Percentiles rank a stretch among this genome's conserved stretches.
Conservation (phyloP, 2,113 vertebrate genomes). For the Dipodomys merriami region DNA sequence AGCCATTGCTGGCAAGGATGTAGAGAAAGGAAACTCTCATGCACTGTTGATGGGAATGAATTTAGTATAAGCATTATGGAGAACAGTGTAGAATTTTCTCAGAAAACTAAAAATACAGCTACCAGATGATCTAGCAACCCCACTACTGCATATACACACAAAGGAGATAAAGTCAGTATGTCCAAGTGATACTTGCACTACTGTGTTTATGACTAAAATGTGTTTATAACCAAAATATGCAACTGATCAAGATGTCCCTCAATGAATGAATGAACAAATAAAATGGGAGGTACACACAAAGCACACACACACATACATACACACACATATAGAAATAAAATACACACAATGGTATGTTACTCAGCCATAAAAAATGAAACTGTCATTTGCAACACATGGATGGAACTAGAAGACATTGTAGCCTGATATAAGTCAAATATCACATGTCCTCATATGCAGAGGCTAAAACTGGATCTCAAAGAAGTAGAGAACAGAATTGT, state of each 20-base stretch:
- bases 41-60: not conserved
- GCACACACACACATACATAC: too few relatives aligned
- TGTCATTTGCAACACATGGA: not conserved
- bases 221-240: not conserved
- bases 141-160: not conserved
- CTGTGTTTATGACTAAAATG: not conserved
- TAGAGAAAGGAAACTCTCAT: not conserved
- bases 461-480: not conserved
- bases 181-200: not conserved
- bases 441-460: not conserved
- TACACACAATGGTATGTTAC: not conserved
- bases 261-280: not conserved
- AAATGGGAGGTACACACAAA: not conserved
- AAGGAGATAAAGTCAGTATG: not conserved
- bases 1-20: not conserved
- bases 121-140: not conserved
- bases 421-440: not conserved
- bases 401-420: not conserved
- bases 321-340: too few relatives aligned
- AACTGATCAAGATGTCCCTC: not conserved
- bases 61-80: not conserved
- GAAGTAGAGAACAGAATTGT: not conserved
- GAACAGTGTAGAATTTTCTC: not conserved
- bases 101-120: not conserved
- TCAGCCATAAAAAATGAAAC: not conserved